Conservation (phyloP, 2,888 invertebrate species). For the Drosophila testacea region DNA sequence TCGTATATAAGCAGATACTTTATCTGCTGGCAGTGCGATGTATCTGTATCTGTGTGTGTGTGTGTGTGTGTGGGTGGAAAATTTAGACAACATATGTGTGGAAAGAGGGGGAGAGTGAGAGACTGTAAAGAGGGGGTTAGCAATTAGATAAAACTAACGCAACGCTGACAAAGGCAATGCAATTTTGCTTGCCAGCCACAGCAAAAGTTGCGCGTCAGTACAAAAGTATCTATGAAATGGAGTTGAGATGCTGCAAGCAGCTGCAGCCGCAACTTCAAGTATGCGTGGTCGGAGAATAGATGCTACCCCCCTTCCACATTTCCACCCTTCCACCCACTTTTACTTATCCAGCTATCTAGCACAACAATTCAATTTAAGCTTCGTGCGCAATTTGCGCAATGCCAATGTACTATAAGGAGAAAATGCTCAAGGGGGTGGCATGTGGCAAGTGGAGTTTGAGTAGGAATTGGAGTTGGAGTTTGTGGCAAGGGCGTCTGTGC, state of each 20-base stretch:
- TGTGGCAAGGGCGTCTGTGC: constrained; percentile 47
- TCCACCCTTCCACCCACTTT: too few relatives aligned
- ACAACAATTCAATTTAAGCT: constrained; percentile 79
- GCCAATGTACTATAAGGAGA: constrained; percentile 23
- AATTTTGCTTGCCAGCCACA: constrained; percentile 73
- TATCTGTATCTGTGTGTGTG: constrained; percentile 3
- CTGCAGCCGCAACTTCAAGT: constrained; percentile 71
- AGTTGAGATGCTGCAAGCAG: constrained; percentile 60
- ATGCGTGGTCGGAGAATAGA: constrained; percentile 61
- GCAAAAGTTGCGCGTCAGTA: constrained; percentile 74
- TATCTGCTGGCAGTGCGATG: constrained; percentile 55
- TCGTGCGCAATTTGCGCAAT: constrained; percentile 79
- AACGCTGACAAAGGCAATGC: constrained; percentile 81
- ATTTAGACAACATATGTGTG: constrained; percentile 32
- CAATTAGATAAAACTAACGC: constrained; percentile 82
- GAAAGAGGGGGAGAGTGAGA: neutral
- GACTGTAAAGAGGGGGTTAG: constrained; percentile 18
- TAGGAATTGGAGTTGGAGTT: neutral
- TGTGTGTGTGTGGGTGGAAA: constrained; percentile 24
- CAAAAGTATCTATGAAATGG: constrained; percentile 73
- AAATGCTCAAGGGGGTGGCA: neutral
- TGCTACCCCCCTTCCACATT: neutral
- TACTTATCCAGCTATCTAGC: constrained; percentile 1
- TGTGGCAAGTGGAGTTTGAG: neutral
- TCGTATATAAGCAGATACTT: constrained; percentile 74